Conservation (phyloP, 2,888 invertebrate species). For the Pteria penguin region DNA sequence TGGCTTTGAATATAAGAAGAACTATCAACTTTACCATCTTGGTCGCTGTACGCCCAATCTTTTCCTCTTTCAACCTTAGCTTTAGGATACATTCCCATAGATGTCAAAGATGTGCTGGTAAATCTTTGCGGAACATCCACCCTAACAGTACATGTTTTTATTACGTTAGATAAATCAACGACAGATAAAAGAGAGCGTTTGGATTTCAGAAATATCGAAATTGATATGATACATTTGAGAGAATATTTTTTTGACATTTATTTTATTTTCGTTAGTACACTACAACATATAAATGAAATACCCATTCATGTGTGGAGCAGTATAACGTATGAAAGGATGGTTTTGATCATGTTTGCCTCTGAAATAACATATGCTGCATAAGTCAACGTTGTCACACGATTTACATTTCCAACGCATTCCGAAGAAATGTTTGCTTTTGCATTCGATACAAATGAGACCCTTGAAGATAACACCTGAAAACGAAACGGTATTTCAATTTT, state of each 20-base stretch:
- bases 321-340: slow-evolving; percentile 36
- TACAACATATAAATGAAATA: too few species aligned
- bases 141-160: not conserved
- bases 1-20: too few species aligned
- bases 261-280: too few species aligned
- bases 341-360: slow-evolving; percentile 38
- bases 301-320: slow-evolving; percentile 2
- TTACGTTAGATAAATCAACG: not conserved
- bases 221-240: too few species aligned
- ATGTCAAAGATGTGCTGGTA: not conserved
- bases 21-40: slow-evolving; percentile 54
- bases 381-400: slow-evolving; percentile 26
- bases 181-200: not conserved
- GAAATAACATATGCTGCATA: slow-evolving; percentile 53
- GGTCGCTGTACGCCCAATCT: slow-evolving; percentile 50
- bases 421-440: slow-evolving; percentile 37
- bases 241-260: too few species aligned
- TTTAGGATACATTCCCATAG: slow-evolving; percentile 48
- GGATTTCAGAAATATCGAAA: too few species aligned
- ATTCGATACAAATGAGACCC: slow-evolving; percentile 40
- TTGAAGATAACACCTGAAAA: slow-evolving; percentile 47
- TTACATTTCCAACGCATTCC: slow-evolving; percentile 50
- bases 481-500: too few species aligned
- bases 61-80: slow-evolving; percentile 52
- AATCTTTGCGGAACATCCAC: slow-evolving; percentile 4